Conservation (phyloP, 2,113 vertebrate genomes). For the Eurystomus gularis region DNA sequence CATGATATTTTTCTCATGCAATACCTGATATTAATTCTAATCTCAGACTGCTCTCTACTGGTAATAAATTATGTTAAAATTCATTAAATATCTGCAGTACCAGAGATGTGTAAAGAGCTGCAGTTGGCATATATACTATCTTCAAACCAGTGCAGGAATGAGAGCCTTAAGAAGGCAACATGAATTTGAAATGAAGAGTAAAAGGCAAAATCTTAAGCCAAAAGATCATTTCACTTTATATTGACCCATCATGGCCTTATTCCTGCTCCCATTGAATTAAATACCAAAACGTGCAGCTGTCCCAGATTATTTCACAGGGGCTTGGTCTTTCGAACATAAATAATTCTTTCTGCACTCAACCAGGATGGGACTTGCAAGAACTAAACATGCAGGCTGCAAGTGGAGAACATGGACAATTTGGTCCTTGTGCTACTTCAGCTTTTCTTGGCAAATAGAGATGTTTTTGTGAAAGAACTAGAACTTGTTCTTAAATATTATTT, state of each 20-base stretch:
- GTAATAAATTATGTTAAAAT: slow-evolving; percentile 68
- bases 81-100: slow-evolving; percentile 35
- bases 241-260: background rate
- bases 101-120: background rate
- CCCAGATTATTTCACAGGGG: background rate
- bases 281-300: background rate
- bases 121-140: background rate
- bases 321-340: background rate
- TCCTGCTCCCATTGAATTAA: background rate
- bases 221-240: background rate
- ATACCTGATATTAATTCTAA: slow-evolving; percentile 66
- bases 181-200: background rate
- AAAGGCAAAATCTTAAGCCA: background rate
- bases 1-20: slow-evolving; percentile 31
- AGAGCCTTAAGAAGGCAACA: background rate
- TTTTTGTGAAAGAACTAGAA: background rate
- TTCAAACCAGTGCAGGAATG: background rate
- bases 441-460: background rate
- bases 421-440: background rate
- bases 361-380: background rate
- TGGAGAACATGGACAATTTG: background rate
- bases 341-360: background rate
- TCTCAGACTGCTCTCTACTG: slow-evolving; percentile 78
- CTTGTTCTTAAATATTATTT: background rate
- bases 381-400: background rate